Conservation (phyloP, 2,888 invertebrate genomes). For the Imbricaverruca yamaguchii region DNA sequence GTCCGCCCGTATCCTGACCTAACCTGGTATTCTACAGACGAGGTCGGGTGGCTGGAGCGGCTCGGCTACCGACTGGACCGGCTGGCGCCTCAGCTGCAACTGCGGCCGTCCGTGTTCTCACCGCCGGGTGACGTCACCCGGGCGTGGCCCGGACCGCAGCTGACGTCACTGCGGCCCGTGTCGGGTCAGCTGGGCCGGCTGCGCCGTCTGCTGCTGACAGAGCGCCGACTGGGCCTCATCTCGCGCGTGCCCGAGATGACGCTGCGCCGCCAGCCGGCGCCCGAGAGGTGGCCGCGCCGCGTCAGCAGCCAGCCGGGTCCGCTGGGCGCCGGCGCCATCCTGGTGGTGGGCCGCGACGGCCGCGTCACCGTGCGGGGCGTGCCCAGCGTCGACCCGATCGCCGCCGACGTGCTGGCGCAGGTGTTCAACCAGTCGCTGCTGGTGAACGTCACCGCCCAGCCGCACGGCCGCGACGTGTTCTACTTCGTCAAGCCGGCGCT, state of each 20-base stretch:
- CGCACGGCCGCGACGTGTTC: conserved; percentile 55
- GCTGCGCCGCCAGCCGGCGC: conserved; percentile 62
- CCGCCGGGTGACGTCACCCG: conserved; percentile 47
- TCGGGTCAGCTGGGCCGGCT: conserved; percentile 36
- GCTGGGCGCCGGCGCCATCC: conserved; percentile 70
- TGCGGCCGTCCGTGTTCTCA: conserved; percentile 34
- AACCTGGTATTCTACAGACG: neutral
- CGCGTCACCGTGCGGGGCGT: conserved; percentile 78
- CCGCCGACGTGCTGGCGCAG: conserved; percentile 83
- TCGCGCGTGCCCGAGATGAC: conserved; percentile 72
- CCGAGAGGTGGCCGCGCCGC: conserved; percentile 48
- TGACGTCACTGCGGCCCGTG: conserved; percentile 51
- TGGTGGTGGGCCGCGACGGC: conserved; percentile 74
- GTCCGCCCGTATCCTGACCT: too few relatives aligned
- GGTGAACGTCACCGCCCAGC: conserved; percentile 61
- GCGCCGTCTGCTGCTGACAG: conserved; percentile 55
- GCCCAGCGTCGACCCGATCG: conserved; percentile 81
- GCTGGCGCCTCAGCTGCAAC: conserved; percentile 76
- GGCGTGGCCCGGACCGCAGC: conserved; percentile 47
- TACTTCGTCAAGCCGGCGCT: conserved; percentile 87
- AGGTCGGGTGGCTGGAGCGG: conserved; percentile 64
- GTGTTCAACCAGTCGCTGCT: conserved; percentile 84
- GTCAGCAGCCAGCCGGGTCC: conserved; percentile 31
- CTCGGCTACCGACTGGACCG: conserved; percentile 79
- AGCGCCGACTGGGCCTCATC: conserved; percentile 73